Conservation (phyloP, 2,888 invertebrate genomes). For the Endotricha flammealis region DNA sequence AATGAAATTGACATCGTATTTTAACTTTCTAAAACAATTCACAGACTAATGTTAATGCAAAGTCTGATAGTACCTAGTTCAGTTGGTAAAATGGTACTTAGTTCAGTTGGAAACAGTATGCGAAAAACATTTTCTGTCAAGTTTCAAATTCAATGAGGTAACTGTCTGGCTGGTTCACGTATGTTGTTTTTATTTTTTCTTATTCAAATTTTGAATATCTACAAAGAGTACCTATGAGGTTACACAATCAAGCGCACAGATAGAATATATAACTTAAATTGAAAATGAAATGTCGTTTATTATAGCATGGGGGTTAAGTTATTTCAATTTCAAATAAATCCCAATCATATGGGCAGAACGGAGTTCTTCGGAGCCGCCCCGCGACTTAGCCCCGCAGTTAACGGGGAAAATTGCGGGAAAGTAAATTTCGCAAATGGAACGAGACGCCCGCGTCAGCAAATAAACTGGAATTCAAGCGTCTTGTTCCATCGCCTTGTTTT, state of each 20-base stretch:
- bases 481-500: conserved; percentile 22
- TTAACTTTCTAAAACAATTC: conserved; percentile 54
- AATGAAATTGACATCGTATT: conserved; percentile 54
- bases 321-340: conserved; percentile 32
- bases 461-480: conserved; percentile 28
- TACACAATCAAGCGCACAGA: too few species aligned
- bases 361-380: conserved; percentile 35
- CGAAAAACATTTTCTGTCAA: too few species aligned
- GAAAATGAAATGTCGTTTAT: conserved; percentile 18
- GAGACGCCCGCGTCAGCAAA: conserved; percentile 34
- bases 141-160: too few species aligned
- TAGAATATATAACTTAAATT: too few species aligned
- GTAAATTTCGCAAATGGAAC: conserved; percentile 51
- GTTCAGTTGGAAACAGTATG: too few species aligned
- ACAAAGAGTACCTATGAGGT: too few species aligned
- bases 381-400: conserved; percentile 37
- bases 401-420: conserved; percentile 44
- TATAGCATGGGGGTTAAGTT: conserved; percentile 8
- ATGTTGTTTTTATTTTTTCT: too few species aligned
- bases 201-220: too few species aligned
- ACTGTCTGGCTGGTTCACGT: too few species aligned
- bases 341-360: conserved; percentile 36
- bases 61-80: too few species aligned
- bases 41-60: too few species aligned
- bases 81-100: too few species aligned